These are phyloP conservation scores for Lamprologus sp. DNA, from an alignment of 2,113 vertebrate genomes.

Conservation along the genomic window DNA sequence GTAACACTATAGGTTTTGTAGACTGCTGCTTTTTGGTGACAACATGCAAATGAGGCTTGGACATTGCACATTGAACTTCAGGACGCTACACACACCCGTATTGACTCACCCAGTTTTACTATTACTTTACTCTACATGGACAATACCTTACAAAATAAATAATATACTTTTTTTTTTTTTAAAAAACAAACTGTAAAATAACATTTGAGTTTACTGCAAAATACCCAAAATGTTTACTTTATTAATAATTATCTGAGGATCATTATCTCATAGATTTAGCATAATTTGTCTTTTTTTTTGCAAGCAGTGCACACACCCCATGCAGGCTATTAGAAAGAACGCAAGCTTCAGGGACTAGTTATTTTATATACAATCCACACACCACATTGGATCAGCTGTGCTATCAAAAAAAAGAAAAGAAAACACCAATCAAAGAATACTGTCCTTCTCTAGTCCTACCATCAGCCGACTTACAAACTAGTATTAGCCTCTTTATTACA, in stretches of 20 bases:
- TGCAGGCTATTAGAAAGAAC: background rate
- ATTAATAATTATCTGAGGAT: background rate
- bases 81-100: fast-evolving
- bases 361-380: background rate
- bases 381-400: background rate
- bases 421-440: background rate
- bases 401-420: background rate
- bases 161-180: background rate
- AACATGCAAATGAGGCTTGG: background rate
- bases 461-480: background rate
- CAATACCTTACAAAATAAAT: background rate
- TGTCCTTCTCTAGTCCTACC: background rate
- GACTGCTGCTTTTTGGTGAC: background rate
- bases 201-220: background rate
- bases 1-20: background rate
- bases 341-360: background rate
- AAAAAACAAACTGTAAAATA: background rate
- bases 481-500: background rate
- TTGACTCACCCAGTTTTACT: background rate
- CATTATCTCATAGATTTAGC: background rate
- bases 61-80: background rate
- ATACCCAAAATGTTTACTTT: background rate
- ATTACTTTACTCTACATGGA: background rate
- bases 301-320: background rate
- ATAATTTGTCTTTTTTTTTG: background rate